Percentiles rank a stretch among this genome's conserved stretches.
Evolutionary conservation across 2,797 vertebrate species (phyloP).

Genomic region (Neomorphus geoffroyi): DNA sequence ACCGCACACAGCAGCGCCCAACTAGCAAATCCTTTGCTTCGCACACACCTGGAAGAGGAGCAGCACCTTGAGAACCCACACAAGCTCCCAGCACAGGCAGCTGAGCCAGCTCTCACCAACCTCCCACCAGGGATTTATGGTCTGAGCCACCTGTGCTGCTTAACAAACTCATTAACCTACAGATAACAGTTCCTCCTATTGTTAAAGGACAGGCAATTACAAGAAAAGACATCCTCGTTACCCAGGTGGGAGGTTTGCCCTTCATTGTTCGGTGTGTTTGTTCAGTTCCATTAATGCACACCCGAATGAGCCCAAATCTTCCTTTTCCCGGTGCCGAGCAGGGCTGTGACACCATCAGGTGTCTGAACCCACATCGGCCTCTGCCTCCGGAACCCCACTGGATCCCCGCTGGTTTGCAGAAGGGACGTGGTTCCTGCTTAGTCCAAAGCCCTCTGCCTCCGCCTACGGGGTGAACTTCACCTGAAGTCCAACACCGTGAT

Average conservation of each 20-base stretch:
- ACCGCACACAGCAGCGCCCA: not conserved
- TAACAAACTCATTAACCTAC: not conserved
- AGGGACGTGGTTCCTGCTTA: not conserved
- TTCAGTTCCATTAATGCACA: not conserved
- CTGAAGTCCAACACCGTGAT: rapidly evolving
- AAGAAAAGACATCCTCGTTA: not conserved
- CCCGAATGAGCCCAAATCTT: not conserved
- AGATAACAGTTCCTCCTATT: not conserved
- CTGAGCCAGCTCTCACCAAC: not conserved
- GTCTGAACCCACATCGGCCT: no score
- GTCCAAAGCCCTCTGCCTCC: not conserved
- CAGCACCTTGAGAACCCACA: rapidly evolving
- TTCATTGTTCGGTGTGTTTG: rapidly evolving
- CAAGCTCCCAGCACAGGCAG: rapidly evolving
- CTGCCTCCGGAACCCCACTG: not conserved
- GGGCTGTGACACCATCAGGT: not conserved
- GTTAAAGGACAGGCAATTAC: not conserved
- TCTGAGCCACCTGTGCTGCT: not conserved
- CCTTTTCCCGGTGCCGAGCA: not conserved
- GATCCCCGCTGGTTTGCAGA: rapidly evolving
- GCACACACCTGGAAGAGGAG: rapidly evolving
- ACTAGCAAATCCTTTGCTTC: not conserved
- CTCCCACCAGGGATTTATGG: not conserved
- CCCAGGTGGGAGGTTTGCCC: not conserved
- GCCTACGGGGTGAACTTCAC: rapidly evolving